Conservation (phyloP, 2,797 vertebrate genomes). For the Halcyon badia region DNA sequence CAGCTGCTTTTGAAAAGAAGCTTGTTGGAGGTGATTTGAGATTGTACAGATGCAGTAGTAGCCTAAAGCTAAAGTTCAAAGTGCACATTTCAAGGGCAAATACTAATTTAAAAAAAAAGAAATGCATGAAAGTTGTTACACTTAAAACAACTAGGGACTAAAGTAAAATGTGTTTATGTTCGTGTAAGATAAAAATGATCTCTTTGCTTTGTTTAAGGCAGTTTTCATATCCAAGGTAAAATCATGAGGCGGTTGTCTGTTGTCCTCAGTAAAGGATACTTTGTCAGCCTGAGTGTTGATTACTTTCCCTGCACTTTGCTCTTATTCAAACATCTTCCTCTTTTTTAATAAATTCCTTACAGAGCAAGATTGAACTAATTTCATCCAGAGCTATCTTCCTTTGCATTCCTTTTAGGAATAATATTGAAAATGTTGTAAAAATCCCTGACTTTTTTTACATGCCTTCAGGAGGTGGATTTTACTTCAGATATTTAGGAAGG, state of each 20-base stretch:
- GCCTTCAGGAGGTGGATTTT: background rate
- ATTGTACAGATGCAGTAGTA: background rate
- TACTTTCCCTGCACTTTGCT: background rate
- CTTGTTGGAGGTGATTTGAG: conserved; percentile 1
- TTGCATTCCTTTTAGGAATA: conserved; percentile 9
- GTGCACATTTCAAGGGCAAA: conserved; percentile 57
- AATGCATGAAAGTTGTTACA: background rate
- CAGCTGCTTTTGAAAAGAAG: background rate
- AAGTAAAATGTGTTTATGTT: conserved; percentile 4
- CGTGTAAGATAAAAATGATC: background rate
- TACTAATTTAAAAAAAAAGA: background rate
- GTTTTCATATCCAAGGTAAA: background rate
- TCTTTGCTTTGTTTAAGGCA: conserved; percentile 7
- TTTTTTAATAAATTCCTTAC: background rate
- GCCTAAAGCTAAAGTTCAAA: conserved; percentile 55
- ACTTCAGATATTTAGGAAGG: background rate
- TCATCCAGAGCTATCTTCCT: background rate
- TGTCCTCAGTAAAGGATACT: background rate
- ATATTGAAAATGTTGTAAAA: background rate
- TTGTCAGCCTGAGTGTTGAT: conserved; percentile 9
- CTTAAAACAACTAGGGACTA: background rate
- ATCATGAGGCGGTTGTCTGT: background rate
- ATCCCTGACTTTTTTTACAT: background rate
- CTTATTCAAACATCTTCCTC: background rate
- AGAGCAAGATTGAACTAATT: background rate